phyloP scores from a whole-genome alignment of 1,140 invertebrate genomes.

The Polypedilum vanderplanki region DNA sequence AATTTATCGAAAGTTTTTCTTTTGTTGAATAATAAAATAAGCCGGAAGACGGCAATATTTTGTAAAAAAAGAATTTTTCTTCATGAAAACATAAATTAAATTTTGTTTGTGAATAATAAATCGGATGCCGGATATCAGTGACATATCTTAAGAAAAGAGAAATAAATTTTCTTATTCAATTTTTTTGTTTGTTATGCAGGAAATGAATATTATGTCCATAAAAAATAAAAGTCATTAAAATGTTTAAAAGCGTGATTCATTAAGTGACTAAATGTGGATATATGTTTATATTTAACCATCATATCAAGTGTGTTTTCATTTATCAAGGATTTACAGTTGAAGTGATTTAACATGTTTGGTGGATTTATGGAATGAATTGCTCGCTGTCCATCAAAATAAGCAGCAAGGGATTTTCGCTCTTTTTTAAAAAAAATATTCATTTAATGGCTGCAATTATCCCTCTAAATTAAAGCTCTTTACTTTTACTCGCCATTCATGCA shows the following conservation, averaged over 20 bases:
- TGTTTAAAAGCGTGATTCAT: not conserved
- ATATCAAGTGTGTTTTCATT: constrained; percentile 5
- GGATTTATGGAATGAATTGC: constrained; percentile 8
- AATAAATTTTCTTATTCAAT: not conserved
- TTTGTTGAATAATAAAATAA: not conserved
- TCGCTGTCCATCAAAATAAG: not conserved
- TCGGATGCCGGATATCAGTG: constrained; percentile 17
- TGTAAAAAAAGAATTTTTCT: not conserved
- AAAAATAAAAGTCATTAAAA: constrained; percentile 2
- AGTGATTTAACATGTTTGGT: not conserved
- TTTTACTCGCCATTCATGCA: no score
- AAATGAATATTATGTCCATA: not conserved
- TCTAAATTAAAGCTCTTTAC: no score
- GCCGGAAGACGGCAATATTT: not conserved
- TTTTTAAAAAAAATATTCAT: no score
- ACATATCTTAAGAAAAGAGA: not conserved
- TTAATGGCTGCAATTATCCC: no score
- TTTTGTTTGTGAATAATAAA: constrained; percentile 25
- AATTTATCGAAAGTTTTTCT: not conserved
- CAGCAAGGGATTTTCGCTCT: no score
- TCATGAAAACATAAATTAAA: not conserved
- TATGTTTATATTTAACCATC: not conserved
- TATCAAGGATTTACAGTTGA: not conserved
- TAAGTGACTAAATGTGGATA: no score
- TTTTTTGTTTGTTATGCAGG: not conserved